phyloP scores from a whole-genome alignment of 2,888 invertebrate species.

The Caenorhabditis angaria region DNA sequence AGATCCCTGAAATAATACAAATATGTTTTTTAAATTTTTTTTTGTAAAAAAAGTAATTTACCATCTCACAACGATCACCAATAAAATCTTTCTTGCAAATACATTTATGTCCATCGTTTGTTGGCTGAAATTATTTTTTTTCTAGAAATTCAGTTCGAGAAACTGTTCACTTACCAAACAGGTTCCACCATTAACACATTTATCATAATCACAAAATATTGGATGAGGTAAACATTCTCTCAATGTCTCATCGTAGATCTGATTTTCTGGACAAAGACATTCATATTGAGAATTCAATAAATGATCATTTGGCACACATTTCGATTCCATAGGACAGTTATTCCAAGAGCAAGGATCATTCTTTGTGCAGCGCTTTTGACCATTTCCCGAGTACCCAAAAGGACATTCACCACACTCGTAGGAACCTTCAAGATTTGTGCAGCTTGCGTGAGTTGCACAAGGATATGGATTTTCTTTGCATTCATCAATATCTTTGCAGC shows the following conservation, averaged over 20 bases:
- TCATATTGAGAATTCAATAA: not conserved
- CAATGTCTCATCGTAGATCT: too few species aligned
- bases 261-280: too few species aligned
- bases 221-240: slow-evolving; percentile 5
- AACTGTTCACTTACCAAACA: too few species aligned
- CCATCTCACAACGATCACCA: slow-evolving; percentile 51
- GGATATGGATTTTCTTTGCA: slow-evolving; percentile 84
- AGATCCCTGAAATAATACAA: not conserved
- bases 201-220: slow-evolving; percentile 40
- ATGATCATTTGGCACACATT: not conserved
- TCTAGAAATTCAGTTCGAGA: too few species aligned
- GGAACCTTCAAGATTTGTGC: slow-evolving; percentile 88
- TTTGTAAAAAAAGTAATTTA: too few species aligned
- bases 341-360: not conserved
- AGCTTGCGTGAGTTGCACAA: slow-evolving; percentile 85
- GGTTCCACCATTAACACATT: too few species aligned
- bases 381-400: slow-evolving; percentile 60
- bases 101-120: too few species aligned
- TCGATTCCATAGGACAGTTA: not conserved
- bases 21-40: not conserved
- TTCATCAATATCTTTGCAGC: slow-evolving; percentile 89
- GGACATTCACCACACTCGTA: slow-evolving; percentile 79
- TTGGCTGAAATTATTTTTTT: too few species aligned
- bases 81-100: too few species aligned
- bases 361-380: slow-evolving; percentile 16